phyloP scores from a whole-genome alignment of 2,797 vertebrate species.

The Gymnothorax javanicus region DNA sequence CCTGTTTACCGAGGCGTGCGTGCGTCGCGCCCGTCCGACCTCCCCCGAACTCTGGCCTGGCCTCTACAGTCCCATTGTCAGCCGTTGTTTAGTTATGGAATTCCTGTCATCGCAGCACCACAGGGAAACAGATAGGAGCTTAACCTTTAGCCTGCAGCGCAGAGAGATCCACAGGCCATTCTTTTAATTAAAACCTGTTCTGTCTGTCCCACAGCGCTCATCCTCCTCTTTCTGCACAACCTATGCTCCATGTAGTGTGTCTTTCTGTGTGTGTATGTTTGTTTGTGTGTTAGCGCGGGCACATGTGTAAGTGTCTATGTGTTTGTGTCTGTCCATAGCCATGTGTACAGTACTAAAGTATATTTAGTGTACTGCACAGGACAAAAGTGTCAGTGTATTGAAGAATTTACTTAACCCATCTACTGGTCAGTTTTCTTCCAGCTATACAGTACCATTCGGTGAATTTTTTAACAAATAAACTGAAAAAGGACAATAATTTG shows the following conservation, averaged over 20 bases:
- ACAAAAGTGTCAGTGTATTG: no score
- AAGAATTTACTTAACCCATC: no score
- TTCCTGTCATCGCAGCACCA: constrained; percentile 55
- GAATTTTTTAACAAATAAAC: no score
- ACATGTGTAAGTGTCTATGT: not conserved
- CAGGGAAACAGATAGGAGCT: constrained; percentile 50
- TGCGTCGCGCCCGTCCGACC: not conserved
- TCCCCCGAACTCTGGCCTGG: constrained; percentile 31
- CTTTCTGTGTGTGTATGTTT: constrained; percentile 11
- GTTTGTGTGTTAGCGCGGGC: constrained; percentile 10
- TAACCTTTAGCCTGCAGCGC: constrained; percentile 52
- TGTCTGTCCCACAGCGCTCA: constrained; percentile 48
- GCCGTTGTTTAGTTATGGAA: constrained; percentile 55
- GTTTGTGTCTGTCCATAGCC: not conserved
- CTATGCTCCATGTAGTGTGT: constrained; percentile 8
- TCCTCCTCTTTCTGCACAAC: not conserved
- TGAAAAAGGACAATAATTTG: no score
- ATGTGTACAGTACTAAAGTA: no score
- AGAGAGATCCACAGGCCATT: constrained; percentile 53
- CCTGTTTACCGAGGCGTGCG: constrained; percentile 17
- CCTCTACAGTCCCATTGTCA: constrained; percentile 38
- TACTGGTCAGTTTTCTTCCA: no score
- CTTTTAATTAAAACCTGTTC: constrained; percentile 71
- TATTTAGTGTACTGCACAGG: no score
- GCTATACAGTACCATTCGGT: no score